Evolutionary conservation across 1,140 invertebrate species (phyloP).

Genomic region (Eumeta japonica): DNA sequence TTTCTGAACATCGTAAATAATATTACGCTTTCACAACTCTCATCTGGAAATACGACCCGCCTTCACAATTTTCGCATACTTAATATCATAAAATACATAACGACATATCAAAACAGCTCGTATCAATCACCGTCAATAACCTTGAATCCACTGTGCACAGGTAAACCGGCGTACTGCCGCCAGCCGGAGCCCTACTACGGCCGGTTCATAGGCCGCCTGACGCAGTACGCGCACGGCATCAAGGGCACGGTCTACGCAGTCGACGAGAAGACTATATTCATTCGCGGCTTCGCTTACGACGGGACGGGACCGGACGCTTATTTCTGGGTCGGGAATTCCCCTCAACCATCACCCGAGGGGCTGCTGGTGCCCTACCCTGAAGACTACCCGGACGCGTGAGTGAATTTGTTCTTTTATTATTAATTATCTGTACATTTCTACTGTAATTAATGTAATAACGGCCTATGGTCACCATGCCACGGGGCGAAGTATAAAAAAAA

Average conservation of each 20-base stretch:
- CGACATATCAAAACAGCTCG: too few species aligned
- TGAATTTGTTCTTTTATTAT: slow-evolving; percentile 41
- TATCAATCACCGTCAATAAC: too few species aligned
- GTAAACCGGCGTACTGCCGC: too few species aligned
- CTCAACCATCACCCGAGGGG: slow-evolving; percentile 74
- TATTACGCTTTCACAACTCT: too few species aligned
- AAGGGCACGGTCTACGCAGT: slow-evolving; percentile 79
- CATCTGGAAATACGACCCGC: too few species aligned
- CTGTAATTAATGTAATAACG: too few species aligned
- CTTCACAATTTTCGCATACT: too few species aligned
- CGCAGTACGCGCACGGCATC: slow-evolving; percentile 73
- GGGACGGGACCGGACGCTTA: slow-evolving; percentile 81
- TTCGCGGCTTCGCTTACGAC: slow-evolving; percentile 84
- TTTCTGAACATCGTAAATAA: too few species aligned
- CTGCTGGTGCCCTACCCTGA: slow-evolving; percentile 83
- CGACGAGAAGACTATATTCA: slow-evolving; percentile 83
- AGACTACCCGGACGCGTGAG: slow-evolving; percentile 72
- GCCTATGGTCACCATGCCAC: too few species aligned
- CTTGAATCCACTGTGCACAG: too few species aligned
- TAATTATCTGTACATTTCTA: not conserved
- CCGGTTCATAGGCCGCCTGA: slow-evolving; percentile 67
- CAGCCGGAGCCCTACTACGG: slow-evolving; percentile 74
- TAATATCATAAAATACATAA: too few species aligned
- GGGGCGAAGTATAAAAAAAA: too few species aligned
- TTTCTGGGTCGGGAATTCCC: slow-evolving; percentile 84